A percentile compares a stretch with the other conserved stretches of the same genome.
Evolutionary conservation across 2,797 vertebrate species (phyloP).

Genomic region (Catamblyrhynchus diadema): DNA sequence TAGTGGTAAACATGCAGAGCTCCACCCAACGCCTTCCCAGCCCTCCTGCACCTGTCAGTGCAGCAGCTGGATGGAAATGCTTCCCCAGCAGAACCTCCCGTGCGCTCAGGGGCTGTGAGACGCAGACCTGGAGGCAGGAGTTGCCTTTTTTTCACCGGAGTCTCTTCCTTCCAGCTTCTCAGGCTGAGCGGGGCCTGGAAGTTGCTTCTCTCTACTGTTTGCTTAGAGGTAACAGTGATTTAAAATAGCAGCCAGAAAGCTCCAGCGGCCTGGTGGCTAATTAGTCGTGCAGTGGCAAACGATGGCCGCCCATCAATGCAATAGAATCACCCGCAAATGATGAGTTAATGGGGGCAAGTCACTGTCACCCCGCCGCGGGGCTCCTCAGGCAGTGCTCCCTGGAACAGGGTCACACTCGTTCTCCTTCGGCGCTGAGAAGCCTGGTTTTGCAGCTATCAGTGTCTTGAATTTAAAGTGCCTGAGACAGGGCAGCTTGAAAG

Average conservation of each 20-base stretch:
- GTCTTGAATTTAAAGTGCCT: not conserved
- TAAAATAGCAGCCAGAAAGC: not conserved
- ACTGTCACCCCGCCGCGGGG: not conserved
- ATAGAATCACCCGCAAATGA: not conserved
- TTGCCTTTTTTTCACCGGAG: not conserved
- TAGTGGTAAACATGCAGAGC: not conserved
- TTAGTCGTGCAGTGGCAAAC: not conserved
- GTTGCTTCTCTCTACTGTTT: not conserved
- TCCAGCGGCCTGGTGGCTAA: not conserved
- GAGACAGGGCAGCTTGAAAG: not conserved
- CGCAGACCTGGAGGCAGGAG: not conserved
- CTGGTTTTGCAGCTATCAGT: not conserved
- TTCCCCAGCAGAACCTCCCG: not conserved
- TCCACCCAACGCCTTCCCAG: not conserved
- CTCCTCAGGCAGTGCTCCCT: not conserved
- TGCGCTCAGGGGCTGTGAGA: not conserved
- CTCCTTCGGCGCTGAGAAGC: not conserved
- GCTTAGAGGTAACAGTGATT: not conserved
- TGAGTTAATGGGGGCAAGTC: not conserved
- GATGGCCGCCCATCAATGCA: not conserved
- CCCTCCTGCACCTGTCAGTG: not conserved
- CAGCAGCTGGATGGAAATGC: not conserved
- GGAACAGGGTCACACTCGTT: not conserved
- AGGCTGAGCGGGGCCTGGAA: rapidly evolving
- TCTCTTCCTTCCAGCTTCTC: not conserved